Evolutionary conservation across 1,140 invertebrate genomes (phyloP).

Genomic region (Tyrophagus putrescentiae): DNA sequence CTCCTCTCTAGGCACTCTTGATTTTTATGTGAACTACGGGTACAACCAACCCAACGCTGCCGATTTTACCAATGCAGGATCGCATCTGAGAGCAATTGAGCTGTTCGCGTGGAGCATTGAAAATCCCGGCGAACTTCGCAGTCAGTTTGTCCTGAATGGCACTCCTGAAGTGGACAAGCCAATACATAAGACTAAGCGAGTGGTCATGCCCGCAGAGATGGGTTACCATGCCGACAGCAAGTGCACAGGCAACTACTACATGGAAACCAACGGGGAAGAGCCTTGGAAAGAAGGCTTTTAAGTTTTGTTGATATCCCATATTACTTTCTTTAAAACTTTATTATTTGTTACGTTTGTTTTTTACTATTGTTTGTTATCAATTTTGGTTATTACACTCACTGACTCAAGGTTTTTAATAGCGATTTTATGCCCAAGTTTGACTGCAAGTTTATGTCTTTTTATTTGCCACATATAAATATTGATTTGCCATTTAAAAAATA

Average conservation of each 20-base stretch:
- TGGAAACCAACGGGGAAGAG: constrained; percentile 14
- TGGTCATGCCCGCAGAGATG: constrained; percentile 11
- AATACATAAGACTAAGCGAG: constrained; percentile 2
- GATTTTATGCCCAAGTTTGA: too few relatives aligned
- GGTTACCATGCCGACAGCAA: constrained; percentile 9
- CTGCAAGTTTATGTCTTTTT: too few relatives aligned
- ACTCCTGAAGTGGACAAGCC: constrained; percentile 8
- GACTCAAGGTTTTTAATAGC: too few relatives aligned
- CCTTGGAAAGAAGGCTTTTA: constrained; percentile 16
- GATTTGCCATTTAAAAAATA: too few relatives aligned
- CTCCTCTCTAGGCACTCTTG: constrained; percentile 16
- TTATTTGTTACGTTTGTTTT: too few relatives aligned
- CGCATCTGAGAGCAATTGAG: constrained; percentile 13
- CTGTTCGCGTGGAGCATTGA: constrained; percentile 20
- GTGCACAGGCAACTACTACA: constrained; percentile 11
- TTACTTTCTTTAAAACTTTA: too few relatives aligned
- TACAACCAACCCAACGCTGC: constrained; percentile 19
- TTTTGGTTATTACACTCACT: too few relatives aligned
- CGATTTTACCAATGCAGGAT: constrained; percentile 17
- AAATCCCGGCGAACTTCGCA: constrained; percentile 19
- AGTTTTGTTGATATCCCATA: too few relatives aligned
- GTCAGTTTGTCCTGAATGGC: constrained; percentile 13
- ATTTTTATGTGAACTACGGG: constrained; percentile 19
- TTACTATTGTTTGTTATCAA: too few relatives aligned
- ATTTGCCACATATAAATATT: too few relatives aligned